These are phyloP conservation scores for Drosophila emarginata DNA, from an alignment of 2,888 invertebrate genomes.

Conservation along the genomic window DNA sequence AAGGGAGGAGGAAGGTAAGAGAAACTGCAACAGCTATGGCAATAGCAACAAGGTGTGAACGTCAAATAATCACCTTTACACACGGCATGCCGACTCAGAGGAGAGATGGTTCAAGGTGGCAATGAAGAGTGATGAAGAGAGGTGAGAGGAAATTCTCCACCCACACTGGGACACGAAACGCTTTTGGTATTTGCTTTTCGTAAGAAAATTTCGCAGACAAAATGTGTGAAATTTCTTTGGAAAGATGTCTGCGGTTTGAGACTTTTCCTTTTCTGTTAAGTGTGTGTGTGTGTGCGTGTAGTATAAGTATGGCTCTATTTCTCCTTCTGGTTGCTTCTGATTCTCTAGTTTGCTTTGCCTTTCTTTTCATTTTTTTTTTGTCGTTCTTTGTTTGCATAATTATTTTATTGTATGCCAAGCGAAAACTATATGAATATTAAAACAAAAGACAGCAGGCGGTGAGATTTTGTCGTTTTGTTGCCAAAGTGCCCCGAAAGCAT, in stretches of 20 bases:
- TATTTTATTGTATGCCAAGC: conserved; percentile 63
- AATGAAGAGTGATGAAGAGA: neutral
- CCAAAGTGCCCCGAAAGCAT: conserved; percentile 53
- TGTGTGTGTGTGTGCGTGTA: neutral
- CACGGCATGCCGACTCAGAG: conserved; percentile 56
- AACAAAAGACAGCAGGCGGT: conserved; percentile 38
- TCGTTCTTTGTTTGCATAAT: conserved; percentile 66
- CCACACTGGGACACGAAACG: conserved; percentile 14
- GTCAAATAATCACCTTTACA: conserved; percentile 73
- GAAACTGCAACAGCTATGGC: conserved; percentile 19
- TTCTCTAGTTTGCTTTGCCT: neutral
- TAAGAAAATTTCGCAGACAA: conserved; percentile 61
- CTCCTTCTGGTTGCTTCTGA: neutral
- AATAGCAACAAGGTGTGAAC: conserved; percentile 70
- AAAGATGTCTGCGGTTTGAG: conserved; percentile 47
- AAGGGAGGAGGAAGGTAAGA: neutral
- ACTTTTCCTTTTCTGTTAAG: conserved; percentile 9
- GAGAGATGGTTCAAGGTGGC: neutral
- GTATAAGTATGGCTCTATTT: neutral
- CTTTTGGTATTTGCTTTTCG: conserved; percentile 61
- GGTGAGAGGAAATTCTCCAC: neutral
- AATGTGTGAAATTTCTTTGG: conserved; percentile 68
- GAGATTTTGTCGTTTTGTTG: conserved; percentile 48
- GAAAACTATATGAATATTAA: conserved; percentile 68
- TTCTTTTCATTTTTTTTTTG: neutral